Evolutionary conservation across 2,797 vertebrate genomes (phyloP).

Genomic region (Fundulus diaphanus): DNA sequence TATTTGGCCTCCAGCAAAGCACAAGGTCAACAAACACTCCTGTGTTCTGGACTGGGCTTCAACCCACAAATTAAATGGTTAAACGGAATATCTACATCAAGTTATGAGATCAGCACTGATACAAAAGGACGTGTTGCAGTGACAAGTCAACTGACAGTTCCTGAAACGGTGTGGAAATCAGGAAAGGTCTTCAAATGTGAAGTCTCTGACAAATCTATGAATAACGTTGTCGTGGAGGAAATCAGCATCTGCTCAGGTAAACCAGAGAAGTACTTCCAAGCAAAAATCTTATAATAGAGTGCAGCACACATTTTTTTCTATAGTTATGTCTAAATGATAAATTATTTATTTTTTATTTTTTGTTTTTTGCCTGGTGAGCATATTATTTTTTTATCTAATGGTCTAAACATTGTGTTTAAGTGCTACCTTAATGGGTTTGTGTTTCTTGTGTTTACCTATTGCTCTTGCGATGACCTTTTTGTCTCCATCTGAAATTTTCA

Average conservation of each 20-base stretch:
- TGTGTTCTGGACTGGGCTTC: conserved; percentile 66
- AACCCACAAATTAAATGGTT: conserved; percentile 68
- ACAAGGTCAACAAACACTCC: conserved; percentile 46
- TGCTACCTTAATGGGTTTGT: no score
- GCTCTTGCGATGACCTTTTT: no score
- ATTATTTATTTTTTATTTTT: no score
- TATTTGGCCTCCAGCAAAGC: conserved; percentile 31
- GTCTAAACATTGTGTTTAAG: no score
- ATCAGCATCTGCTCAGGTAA: conserved; percentile 71
- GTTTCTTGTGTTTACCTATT: no score
- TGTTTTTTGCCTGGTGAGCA: no score
- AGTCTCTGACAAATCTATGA: conserved; percentile 45
- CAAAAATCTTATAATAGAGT: no score
- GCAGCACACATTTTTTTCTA: no score
- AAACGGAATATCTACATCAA: not conserved
- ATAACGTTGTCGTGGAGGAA: not conserved
- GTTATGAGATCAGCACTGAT: conserved; percentile 32
- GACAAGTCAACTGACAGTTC: conserved; percentile 53
- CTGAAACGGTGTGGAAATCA: conserved; percentile 58
- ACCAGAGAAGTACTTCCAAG: no score
- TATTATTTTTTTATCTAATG: no score
- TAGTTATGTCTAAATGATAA: no score
- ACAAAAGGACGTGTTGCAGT: conserved; percentile 57
- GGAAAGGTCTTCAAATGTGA: conserved; percentile 58
- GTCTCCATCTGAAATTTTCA: no score